Conservation (phyloP, 53 echinoderm and acorn worm species). For the Patiria pectinifera region DNA sequence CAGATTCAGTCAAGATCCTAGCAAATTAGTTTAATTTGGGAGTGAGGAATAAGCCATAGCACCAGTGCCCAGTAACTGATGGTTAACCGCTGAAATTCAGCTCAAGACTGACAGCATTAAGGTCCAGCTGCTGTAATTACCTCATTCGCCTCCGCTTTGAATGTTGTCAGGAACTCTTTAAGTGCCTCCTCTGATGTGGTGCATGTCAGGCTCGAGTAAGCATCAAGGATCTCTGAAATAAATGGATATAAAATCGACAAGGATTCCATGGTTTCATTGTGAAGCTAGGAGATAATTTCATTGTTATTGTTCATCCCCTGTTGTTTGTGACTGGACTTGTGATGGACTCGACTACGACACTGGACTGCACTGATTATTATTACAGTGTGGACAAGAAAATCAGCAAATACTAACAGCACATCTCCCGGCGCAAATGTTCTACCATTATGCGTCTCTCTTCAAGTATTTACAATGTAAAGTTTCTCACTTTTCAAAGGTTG, state of each 20-base stretch:
- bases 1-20: too few species aligned
- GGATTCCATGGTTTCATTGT: background rate
- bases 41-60: too few species aligned
- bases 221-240: constrained; percentile 71
- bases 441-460: too few species aligned
- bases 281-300: background rate
- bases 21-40: too few species aligned
- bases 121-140: constrained; percentile 23
- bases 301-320: too few species aligned
- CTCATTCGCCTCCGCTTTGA: constrained; percentile 77
- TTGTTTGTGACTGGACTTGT: too few species aligned
- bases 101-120: too few species aligned
- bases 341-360: too few species aligned
- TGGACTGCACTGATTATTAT: too few species aligned
- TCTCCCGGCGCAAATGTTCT: background rate
- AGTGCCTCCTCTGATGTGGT: constrained; percentile 89
- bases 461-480: background rate
- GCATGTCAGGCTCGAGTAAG: constrained; percentile 74
- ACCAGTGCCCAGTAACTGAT: too few species aligned
- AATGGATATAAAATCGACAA: background rate
- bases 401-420: background rate
- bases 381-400: too few species aligned
- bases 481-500: constrained; percentile 84
- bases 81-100: background rate
- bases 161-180: constrained; percentile 80